These are phyloP conservation scores for Phasianus colchicus DNA, from an alignment of 2,113 vertebrate species.

Conservation along the genomic window DNA sequence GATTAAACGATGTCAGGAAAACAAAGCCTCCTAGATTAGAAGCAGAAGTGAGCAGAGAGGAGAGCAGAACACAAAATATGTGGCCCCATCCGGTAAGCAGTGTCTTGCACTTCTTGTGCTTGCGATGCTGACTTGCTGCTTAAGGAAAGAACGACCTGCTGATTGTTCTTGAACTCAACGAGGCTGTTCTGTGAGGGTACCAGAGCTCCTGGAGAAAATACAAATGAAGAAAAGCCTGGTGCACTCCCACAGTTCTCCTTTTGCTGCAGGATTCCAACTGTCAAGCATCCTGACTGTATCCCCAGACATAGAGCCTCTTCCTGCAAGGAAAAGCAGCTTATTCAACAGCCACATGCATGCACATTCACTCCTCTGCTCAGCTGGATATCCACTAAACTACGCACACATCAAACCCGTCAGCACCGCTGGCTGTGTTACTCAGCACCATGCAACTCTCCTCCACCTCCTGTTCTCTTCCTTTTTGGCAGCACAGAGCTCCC, in stretches of 20 bases:
- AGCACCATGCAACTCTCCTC: not conserved
- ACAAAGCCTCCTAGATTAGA: not conserved
- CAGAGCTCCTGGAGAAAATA: not conserved
- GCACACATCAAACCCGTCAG: not conserved
- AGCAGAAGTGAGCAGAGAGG: not conserved
- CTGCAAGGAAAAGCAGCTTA: not conserved
- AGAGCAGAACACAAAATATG: not conserved
- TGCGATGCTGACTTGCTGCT: accelerated
- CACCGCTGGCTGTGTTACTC: not conserved
- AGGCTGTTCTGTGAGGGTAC: accelerated
- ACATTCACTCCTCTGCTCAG: accelerated
- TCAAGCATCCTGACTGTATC: not conserved
- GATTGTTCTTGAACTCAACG: not conserved
- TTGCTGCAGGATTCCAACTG: not conserved
- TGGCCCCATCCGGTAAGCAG: not conserved
- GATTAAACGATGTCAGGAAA: not conserved
- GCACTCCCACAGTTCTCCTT: accelerated
- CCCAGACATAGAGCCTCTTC: not conserved
- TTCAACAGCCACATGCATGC: accelerated
- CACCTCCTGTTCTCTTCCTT: not conserved
- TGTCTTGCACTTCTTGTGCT: not conserved
- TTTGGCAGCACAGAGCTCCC: not conserved
- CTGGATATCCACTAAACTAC: not conserved
- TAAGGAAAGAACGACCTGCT: accelerated
- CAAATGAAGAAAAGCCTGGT: not conserved